Conservation (phyloP, 2,797 vertebrate genomes). For the Malacoraja senta region DNA sequence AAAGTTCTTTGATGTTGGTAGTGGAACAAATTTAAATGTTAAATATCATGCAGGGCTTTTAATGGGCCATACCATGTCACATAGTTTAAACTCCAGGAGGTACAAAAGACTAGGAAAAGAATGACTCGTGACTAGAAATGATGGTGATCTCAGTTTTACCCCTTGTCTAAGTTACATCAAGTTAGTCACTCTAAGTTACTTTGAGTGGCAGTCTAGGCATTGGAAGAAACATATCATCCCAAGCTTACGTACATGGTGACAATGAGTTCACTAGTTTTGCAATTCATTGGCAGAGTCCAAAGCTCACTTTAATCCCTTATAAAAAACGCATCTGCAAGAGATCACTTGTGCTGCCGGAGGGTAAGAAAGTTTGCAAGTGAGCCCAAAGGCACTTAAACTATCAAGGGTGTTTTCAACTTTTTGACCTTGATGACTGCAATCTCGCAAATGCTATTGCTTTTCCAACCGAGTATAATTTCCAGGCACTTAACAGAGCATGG, state of each 20-base stretch:
- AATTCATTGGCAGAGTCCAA: constrained; percentile 4
- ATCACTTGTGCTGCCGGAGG: not conserved
- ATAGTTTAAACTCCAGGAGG: constrained; percentile 21
- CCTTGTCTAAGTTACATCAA: constrained; percentile 21
- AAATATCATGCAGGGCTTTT: not conserved
- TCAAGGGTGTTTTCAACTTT: not conserved
- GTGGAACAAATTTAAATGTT: not conserved
- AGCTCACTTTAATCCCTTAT: constrained; percentile 1
- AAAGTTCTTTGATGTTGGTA: not conserved
- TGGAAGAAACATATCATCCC: not conserved
- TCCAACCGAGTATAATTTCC: constrained; percentile 30
- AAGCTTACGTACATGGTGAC: not conserved
- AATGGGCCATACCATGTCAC: constrained; percentile 17
- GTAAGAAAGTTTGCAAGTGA: not conserved
- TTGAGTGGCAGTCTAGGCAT: not conserved
- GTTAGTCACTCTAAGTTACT: not conserved
- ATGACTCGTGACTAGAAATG: not conserved
- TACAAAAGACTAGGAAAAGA: not conserved
- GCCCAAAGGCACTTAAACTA: not conserved
- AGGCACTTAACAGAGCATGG: not conserved
- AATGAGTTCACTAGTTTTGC: not conserved
- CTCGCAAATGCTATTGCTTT: not conserved
- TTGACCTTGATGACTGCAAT: constrained; percentile 30
- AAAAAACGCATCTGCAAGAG: constrained; percentile 6
- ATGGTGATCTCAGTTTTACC: not conserved